These are phyloP conservation scores for Ethmia dodecea DNA, from an alignment of 2,888 invertebrate species.

Conservation along the genomic window DNA sequence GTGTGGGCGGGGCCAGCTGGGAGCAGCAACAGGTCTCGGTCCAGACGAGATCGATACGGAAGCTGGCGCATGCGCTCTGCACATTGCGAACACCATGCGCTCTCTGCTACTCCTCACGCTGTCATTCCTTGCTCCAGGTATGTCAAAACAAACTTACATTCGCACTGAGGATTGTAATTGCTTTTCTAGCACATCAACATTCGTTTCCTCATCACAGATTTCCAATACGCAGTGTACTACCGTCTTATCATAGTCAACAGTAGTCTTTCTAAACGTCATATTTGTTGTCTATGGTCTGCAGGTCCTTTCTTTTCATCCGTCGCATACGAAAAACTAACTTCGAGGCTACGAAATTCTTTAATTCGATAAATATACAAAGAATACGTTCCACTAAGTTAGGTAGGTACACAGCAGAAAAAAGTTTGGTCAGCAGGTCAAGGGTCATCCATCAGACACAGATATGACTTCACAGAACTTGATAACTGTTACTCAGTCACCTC, in stretches of 20 bases:
- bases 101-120: constrained; percentile 57
- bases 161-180: constrained; percentile 4
- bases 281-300: constrained; percentile 22
- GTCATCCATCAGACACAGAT: too few relatives aligned
- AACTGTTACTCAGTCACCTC: too few relatives aligned
- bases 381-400: too few relatives aligned
- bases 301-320: constrained; percentile 15
- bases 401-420: too few relatives aligned
- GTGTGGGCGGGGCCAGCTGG: constrained; percentile 22
- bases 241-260: not conserved
- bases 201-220: not conserved
- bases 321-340: not conserved
- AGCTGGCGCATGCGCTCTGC: constrained; percentile 62
- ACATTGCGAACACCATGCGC: constrained; percentile 57
- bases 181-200: not conserved
- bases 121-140: constrained; percentile 58
- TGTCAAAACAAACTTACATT: constrained; percentile 34
- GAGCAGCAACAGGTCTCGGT: constrained; percentile 65
- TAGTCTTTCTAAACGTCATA: constrained; percentile 17
- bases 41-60: constrained; percentile 62
- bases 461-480: too few relatives aligned
- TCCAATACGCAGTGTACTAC: too few relatives aligned
- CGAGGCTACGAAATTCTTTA: not conserved
- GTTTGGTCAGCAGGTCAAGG: too few relatives aligned
- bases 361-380: too few relatives aligned